Evolutionary conservation across 2,888 invertebrate genomes (phyloP).

Genomic region (Cybosia mesomella): DNA sequence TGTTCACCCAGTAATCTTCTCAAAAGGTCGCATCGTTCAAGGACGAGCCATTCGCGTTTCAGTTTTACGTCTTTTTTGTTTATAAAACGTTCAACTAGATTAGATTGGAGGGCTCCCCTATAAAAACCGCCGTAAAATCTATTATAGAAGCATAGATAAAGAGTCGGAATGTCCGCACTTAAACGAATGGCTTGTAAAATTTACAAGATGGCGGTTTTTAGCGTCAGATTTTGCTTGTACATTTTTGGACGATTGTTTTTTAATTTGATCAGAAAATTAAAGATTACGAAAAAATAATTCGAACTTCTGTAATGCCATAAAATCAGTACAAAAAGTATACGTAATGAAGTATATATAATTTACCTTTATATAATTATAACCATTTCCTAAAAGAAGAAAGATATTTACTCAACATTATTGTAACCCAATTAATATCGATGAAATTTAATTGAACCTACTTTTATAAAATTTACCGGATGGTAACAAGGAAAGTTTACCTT

Average conservation of each 20-base stretch:
- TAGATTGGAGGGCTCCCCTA: conserved; percentile 56
- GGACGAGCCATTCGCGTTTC: conserved; percentile 34
- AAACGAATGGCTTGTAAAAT: conserved; percentile 63
- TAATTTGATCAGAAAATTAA: too few species aligned
- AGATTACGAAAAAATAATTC: too few species aligned
- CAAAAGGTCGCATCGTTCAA: conserved; percentile 36
- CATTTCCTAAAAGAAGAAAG: not conserved
- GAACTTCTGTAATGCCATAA: too few species aligned
- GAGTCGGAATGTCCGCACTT: conserved; percentile 58
- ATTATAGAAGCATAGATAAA: conserved; percentile 59
- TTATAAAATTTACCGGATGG: conserved; percentile 2
- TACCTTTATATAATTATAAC: not conserved
- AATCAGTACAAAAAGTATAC: too few species aligned
- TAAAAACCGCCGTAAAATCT: conserved; percentile 64
- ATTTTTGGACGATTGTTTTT: not conserved
- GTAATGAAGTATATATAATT: too few species aligned
- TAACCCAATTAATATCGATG: not conserved
- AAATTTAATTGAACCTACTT: conserved; percentile 2
- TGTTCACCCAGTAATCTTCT: conserved; percentile 28
- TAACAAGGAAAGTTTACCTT: conserved; percentile 5
- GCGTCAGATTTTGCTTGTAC: not conserved
- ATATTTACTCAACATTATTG: not conserved
- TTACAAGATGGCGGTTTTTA: conserved; percentile 27
- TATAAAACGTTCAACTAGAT: conserved; percentile 59
- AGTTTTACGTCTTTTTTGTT: conserved; percentile 51